Evolutionary conservation across 53 echinoderm and acorn worm genomes (phyloP).

Genomic region (Echinarachnius parma): DNA sequence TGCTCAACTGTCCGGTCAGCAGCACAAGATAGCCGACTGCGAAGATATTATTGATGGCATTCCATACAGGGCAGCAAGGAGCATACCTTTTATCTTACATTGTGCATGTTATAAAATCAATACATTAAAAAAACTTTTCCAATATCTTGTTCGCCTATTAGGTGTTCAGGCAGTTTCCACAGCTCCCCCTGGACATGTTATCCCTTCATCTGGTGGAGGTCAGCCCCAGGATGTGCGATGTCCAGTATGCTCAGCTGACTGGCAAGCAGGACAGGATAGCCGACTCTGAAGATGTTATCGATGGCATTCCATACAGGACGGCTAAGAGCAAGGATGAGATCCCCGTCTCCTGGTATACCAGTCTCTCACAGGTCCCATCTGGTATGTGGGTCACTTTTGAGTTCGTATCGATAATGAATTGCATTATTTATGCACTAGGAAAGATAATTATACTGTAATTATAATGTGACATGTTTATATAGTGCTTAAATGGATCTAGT

Average conservation of each 20-base stretch:
- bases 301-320: conserved; percentile 50
- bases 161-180: conserved; percentile 78
- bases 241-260: conserved; percentile 80
- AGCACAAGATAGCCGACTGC: no score
- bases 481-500: no score
- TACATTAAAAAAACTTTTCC: no score
- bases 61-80: no score
- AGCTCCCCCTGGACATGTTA: conserved; percentile 59
- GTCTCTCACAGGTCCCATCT: conserved; percentile 73
- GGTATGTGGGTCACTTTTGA: no score
- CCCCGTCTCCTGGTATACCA: conserved; percentile 84
- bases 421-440: no score
- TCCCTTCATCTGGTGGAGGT: conserved; percentile 93
- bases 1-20: conserved; percentile 76
- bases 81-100: no score
- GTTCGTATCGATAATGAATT: no score
- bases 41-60: no score
- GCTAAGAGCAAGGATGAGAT: conserved; percentile 59
- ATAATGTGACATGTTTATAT: no score
- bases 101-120: no score
- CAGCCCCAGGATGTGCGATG: conserved; percentile 84
- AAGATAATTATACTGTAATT: no score
- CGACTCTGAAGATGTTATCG: not conserved
- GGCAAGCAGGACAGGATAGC: conserved; percentile 1
- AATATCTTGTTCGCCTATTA: conserved; percentile 19